Conservation (phyloP, 2,797 vertebrate species). For the Siniperca undulata region DNA sequence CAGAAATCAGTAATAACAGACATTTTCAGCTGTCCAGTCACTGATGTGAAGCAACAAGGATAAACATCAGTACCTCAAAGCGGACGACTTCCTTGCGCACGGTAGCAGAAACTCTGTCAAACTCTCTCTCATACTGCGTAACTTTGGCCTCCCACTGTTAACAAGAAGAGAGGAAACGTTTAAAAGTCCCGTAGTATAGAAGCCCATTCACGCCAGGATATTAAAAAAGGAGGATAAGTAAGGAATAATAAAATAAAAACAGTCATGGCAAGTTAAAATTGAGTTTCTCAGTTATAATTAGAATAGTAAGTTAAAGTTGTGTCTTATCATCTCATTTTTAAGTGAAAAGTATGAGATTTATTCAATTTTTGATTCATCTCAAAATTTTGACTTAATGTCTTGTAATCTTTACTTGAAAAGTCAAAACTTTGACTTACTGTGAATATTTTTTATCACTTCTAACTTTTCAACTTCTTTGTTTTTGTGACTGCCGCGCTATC, state of each 20-base stretch:
- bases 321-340: not conserved
- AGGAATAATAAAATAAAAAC: not conserved
- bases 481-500: not conserved
- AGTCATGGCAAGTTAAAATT: not conserved
- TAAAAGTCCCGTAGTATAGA: not conserved
- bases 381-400: not conserved
- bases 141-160: slow-evolving; percentile 96
- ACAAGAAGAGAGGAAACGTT: not conserved
- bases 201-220: too few species aligned
- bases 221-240: not conserved
- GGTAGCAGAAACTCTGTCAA: slow-evolving; percentile 93
- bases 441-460: not conserved
- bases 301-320: not conserved
- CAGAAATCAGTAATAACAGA: not conserved
- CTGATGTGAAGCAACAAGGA: not conserved
- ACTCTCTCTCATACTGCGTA: slow-evolving; percentile 96
- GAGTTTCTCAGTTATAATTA: not conserved
- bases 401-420: not conserved
- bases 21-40: not conserved
- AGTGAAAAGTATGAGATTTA: not conserved
- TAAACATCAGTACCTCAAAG: slow-evolving; percentile 89
- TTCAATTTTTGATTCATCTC: not conserved
- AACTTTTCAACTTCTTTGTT: not conserved
- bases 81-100: slow-evolving; percentile 95
- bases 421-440: not conserved